A percentile compares a stretch with the other conserved stretches of the same genome.
These are phyloP conservation scores for Rissa tridactyla DNA, from an alignment of 2,113 vertebrate genomes.

Conservation along the genomic window DNA sequence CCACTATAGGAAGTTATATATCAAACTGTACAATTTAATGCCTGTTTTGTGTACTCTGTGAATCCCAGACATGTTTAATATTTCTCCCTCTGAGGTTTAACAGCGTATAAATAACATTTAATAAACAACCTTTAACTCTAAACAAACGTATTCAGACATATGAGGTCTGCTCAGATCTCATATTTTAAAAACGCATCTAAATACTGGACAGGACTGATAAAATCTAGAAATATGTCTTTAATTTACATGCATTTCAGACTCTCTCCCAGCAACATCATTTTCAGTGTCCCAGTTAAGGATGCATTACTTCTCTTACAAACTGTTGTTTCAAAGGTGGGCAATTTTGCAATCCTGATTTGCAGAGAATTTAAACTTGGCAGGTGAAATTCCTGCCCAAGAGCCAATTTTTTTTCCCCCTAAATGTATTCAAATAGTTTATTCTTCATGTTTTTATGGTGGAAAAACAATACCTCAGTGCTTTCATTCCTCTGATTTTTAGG, in stretches of 20 bases:
- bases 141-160: neutral
- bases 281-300: neutral
- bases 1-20: constrained; percentile 22
- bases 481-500: neutral
- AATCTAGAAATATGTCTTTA: neutral
- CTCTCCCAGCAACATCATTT: neutral
- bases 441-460: neutral
- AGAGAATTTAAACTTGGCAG: neutral
- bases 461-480: neutral
- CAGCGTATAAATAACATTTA: constrained; percentile 16
- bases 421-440: neutral
- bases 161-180: neutral
- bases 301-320: neutral
- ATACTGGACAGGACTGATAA: neutral
- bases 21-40: neutral
- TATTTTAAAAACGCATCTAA: neutral
- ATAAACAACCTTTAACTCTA: constrained; percentile 8
- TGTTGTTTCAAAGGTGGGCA: neutral
- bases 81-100: constrained; percentile 37
- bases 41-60: neutral
- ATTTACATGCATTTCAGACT: neutral
- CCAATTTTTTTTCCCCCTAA: rapidly evolving
- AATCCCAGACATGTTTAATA: constrained; percentile 26
- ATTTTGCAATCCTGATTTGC: neutral
- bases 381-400: neutral